Percentiles rank a stretch among this genome's conserved stretches.
phyloP scores from a whole-genome alignment of 1,140 invertebrate genomes.

The Galleria mellonella region DNA sequence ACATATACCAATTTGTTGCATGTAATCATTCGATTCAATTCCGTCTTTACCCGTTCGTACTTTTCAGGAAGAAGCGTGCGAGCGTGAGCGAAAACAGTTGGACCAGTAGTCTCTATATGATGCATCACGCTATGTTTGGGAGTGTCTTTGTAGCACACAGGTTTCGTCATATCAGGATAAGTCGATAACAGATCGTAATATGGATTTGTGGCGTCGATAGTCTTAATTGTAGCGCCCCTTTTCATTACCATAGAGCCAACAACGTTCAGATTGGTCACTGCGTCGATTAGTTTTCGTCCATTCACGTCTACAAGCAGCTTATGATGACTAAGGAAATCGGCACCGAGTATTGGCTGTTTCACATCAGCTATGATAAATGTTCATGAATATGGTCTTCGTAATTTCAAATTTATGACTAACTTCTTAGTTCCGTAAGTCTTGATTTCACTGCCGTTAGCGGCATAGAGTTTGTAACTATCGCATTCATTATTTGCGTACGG shows the following conservation, averaged over 20 bases:
- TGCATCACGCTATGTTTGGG: background rate
- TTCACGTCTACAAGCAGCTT: background rate
- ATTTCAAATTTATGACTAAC: constrained; percentile 14
- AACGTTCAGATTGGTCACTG: background rate
- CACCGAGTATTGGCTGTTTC: constrained; percentile 23
- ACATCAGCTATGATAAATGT: no score
- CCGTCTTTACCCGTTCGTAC: background rate
- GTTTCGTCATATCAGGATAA: background rate
- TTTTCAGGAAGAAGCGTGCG: background rate
- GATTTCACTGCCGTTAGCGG: constrained; percentile 17
- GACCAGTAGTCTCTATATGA: constrained; percentile 1
- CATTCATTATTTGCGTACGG: background rate
- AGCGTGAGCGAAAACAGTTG: background rate
- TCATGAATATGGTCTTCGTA: constrained; percentile 14
- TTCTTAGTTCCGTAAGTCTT: constrained; percentile 11
- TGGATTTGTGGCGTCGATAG: background rate
- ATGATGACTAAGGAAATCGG: constrained; percentile 18
- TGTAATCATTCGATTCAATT: background rate
- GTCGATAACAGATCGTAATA: background rate
- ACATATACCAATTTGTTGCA: constrained; percentile 3
- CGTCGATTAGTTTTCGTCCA: background rate
- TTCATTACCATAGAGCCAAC: background rate
- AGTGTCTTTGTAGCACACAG: background rate
- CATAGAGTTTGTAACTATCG: background rate
- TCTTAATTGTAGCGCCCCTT: background rate